A percentile compares a stretch with the other conserved stretches of the same genome.
Evolutionary conservation across 2,797 vertebrate species (phyloP).

Genomic region (Kryptopterus vitreolus): DNA sequence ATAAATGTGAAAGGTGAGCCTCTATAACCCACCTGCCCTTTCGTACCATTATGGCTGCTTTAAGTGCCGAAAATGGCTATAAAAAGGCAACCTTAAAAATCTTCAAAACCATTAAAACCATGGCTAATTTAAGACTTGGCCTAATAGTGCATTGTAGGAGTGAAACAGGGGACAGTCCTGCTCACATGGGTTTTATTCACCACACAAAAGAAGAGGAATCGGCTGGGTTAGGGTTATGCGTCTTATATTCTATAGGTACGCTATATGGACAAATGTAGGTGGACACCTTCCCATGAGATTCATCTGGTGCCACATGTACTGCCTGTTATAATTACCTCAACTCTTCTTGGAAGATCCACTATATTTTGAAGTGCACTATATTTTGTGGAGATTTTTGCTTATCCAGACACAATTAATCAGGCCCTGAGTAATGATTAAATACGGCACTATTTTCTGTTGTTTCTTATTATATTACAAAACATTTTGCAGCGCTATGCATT

Average conservation of each 20-base stretch:
- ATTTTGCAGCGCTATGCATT: not conserved
- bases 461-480: not conserved
- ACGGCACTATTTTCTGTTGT: no score
- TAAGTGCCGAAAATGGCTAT: slow-evolving; percentile 5
- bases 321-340: no score
- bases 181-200: not conserved
- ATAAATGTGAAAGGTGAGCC: slow-evolving; percentile 24
- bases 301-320: no score
- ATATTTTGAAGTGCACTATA: no score
- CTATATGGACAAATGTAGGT: no score
- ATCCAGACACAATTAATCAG: no score
- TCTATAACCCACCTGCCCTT: slow-evolving; percentile 20
- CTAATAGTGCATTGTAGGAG: not conserved
- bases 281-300: no score
- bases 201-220: not conserved
- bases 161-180: not conserved
- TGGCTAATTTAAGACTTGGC: slow-evolving; percentile 14
- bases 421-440: no score
- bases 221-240: no score
- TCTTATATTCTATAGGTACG: not conserved
- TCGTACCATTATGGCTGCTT: not conserved
- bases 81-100: slow-evolving; percentile 21
- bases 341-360: no score
- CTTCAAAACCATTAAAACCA: slow-evolving; percentile 7
- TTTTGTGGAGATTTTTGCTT: no score